Evolutionary conservation across 2,113 vertebrate genomes (phyloP), one percentile per base, ranked within the genome.

Genomic region (Picathartes gymnocephalus): DNA sequence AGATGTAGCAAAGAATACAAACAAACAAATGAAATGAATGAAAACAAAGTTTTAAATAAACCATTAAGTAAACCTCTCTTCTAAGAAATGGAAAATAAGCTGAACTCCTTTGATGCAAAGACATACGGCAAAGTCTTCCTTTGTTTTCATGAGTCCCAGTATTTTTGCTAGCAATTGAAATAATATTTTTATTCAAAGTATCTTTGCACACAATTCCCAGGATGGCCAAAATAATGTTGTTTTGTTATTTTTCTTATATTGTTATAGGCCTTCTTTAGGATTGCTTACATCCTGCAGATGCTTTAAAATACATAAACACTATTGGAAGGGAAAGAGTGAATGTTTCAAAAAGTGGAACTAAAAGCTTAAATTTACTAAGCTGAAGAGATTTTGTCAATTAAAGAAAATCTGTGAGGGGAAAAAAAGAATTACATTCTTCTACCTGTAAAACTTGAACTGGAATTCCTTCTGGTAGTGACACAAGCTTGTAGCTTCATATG

Each of bases 341-440:
- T 47, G 1, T 23, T 90, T 77, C 10, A 56, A 70, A 81, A 25
- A 24, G 20, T 56, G 10, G 15, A 37, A 51, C 13, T 39, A 65
- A 58, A 93, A 64, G 1, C 3, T 35, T 83, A 64, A 51, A 44
- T 4, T 68, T 47, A n/a, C 8, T 57, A 61, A 77, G 15, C 2
- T 81, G 40, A 65, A 70, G 28, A 53, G 10, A 57, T 11, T 57
- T 57, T 64, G 3, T 45, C 35, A 74, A 17, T 27, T 28, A 62
- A 79, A 54, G 21, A 45, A 81, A 76, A 69, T 15, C 10, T 47
- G 4, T 4, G 0, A 2, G 0, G 7, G 0, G 2, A 20, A 54
- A 53, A 50, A 66, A 64, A 42, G 2, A 42, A 44, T 23, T 15
- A 9, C 7, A 35, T 57, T 86, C 27, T 84, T 92, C 9, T 68